Evolutionary conservation across 2,888 invertebrate genomes (phyloP).

Genomic region (Tachina lurida): DNA sequence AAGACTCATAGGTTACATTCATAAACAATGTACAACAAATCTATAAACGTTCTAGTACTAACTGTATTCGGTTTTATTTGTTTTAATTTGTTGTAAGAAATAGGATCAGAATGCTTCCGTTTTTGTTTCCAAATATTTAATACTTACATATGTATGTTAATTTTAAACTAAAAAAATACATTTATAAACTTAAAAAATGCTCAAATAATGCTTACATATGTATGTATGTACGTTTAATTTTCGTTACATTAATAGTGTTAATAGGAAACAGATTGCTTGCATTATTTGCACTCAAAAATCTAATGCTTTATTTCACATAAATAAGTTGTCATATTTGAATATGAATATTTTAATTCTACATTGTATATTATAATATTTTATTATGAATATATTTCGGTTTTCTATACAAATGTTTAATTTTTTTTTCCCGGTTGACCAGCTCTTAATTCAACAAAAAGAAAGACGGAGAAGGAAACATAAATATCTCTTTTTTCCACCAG

Average conservation of each 20-base stretch:
- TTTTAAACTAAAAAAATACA: slow-evolving; percentile 1
- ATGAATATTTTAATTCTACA: not conserved
- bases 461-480: too few species aligned
- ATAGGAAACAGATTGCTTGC: not conserved
- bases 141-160: not conserved
- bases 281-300: slow-evolving; percentile 1
- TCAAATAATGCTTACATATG: slow-evolving; percentile 16
- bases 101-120: slow-evolving; percentile 41
- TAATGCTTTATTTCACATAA: slow-evolving; percentile 5
- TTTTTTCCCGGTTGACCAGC: too few species aligned
- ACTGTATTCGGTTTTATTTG: not conserved
- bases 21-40: not conserved
- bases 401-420: not conserved
- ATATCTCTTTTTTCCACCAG: too few species aligned
- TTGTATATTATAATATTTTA: too few species aligned
- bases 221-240: not conserved
- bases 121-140: slow-evolving; percentile 12
- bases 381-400: slow-evolving; percentile 1
- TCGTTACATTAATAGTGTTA: slow-evolving; percentile 1
- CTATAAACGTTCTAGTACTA: slow-evolving; percentile 9
- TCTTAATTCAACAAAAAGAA: too few species aligned
- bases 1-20: not conserved
- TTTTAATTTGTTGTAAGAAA: slow-evolving; percentile 20
- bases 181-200: not conserved
- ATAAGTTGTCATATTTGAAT: slow-evolving; percentile 17